Percentiles rank a stretch among this genome's conserved stretches.
Evolutionary conservation across 2,113 vertebrate species (phyloP).

Genomic region (Hemiscyllium ocellatum): DNA sequence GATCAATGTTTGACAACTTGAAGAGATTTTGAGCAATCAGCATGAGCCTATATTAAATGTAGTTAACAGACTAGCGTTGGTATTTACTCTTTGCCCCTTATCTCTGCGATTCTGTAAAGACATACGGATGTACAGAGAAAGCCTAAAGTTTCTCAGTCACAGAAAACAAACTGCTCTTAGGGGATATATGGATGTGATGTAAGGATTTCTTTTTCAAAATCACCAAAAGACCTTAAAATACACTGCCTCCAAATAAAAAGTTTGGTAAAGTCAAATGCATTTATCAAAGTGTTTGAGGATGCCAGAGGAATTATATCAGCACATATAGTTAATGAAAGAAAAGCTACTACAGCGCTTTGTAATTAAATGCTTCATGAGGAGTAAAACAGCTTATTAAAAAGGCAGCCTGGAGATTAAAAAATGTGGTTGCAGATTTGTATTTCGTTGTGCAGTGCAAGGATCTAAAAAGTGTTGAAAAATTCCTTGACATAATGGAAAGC

Average conservation of each 20-base stretch:
- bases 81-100: neutral
- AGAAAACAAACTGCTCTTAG: neutral
- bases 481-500: neutral
- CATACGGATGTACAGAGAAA: neutral
- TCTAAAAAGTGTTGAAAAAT: neutral
- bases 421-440: neutral
- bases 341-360: neutral
- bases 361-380: neutral
- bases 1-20: neutral
- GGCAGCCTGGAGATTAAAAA: neutral
- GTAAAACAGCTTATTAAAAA: conserved; percentile 14
- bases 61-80: neutral
- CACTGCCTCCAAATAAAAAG: neutral
- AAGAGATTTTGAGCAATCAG: neutral
- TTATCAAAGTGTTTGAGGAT: neutral
- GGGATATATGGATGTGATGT: neutral
- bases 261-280: neutral
- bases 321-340: conserved; percentile 11
- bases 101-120: neutral
- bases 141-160: neutral
- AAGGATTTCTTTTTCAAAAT: neutral
- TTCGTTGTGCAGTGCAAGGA: neutral
- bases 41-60: neutral
- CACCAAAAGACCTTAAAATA: neutral
- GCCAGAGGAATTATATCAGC: neutral